These are phyloP conservation scores for Strix aluco DNA, from an alignment of 2,113 vertebrate species.

Conservation along the genomic window DNA sequence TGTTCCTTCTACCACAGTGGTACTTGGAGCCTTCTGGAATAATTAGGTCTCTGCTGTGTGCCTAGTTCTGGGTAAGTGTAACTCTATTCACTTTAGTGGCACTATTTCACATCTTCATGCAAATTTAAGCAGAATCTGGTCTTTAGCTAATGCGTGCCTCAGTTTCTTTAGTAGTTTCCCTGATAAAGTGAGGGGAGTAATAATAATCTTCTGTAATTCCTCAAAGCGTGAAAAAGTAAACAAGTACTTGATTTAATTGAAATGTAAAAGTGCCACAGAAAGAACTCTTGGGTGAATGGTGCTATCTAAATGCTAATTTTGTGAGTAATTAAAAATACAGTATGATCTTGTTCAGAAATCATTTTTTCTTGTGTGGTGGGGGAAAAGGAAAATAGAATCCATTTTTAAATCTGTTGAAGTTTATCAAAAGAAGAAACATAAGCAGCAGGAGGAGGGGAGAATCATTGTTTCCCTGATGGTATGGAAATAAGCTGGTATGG, in stretches of 20 bases:
- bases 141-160: neutral
- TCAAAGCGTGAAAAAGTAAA: neutral
- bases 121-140: neutral
- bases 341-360: neutral
- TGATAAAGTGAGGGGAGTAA: neutral
- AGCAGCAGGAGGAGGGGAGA: neutral
- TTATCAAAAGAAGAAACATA: neutral
- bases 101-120: neutral
- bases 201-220: neutral
- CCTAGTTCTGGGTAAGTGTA: neutral
- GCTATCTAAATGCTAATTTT: neutral
- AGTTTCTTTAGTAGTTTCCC: neutral
- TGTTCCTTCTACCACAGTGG: neutral
- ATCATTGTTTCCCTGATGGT: neutral
- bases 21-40: neutral
- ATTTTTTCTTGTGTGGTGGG: neutral
- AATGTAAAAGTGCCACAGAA: neutral
- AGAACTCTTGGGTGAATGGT: neutral
- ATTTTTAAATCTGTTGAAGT: neutral
- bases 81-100: neutral
- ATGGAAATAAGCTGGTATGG: neutral
- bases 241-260: neutral
- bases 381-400: neutral
- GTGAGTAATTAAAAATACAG: neutral
- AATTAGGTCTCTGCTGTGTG: neutral